phyloP scores from a whole-genome alignment of 1,140 invertebrate species.

The Drosophila sproati region DNA sequence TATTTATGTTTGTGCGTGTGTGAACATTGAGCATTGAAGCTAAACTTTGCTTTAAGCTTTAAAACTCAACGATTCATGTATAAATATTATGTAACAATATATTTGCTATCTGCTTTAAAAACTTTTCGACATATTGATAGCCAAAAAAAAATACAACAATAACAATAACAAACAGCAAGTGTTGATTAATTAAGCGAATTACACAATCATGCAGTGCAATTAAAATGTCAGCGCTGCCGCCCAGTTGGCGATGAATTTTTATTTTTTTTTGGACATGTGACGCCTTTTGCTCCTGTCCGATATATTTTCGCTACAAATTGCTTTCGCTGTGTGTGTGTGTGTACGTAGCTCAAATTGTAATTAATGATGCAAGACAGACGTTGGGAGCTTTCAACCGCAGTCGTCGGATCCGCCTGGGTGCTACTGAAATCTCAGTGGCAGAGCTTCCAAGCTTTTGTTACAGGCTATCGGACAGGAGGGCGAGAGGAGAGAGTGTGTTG shows the following conservation, averaged over 20 bases:
- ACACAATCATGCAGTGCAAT: slow-evolving; percentile 79
- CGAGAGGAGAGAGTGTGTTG: not conserved
- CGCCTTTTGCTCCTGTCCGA: slow-evolving; percentile 14
- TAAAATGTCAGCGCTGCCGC: slow-evolving; percentile 74
- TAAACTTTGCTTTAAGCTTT: not conserved
- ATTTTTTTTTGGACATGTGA: slow-evolving; percentile 39
- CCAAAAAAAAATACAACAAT: slow-evolving; percentile 24
- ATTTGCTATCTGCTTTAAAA: slow-evolving; percentile 12
- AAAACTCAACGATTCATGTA: not conserved
- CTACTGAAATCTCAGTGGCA: slow-evolving; percentile 35
- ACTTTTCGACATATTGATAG: slow-evolving; percentile 41
- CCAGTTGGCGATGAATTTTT: slow-evolving; percentile 20
- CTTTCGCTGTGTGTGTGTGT: slow-evolving; percentile 18
- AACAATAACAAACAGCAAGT: slow-evolving; percentile 29
- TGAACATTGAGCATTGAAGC: not conserved
- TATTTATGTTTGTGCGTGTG: not conserved
- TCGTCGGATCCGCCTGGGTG: slow-evolving; percentile 17
- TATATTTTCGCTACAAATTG: slow-evolving; percentile 7
- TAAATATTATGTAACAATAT: not conserved
- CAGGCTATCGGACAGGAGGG: not conserved
- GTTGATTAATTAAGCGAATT: slow-evolving; percentile 82
- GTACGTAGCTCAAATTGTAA: slow-evolving; percentile 77
- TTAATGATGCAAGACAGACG: slow-evolving; percentile 80
- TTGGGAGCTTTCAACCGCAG: slow-evolving; percentile 37
- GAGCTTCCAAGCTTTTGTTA: slow-evolving; percentile 23